Evolutionary conservation across 2,797 vertebrate genomes (phyloP).

Genomic region (Poeciliopsis presidionis): DNA sequence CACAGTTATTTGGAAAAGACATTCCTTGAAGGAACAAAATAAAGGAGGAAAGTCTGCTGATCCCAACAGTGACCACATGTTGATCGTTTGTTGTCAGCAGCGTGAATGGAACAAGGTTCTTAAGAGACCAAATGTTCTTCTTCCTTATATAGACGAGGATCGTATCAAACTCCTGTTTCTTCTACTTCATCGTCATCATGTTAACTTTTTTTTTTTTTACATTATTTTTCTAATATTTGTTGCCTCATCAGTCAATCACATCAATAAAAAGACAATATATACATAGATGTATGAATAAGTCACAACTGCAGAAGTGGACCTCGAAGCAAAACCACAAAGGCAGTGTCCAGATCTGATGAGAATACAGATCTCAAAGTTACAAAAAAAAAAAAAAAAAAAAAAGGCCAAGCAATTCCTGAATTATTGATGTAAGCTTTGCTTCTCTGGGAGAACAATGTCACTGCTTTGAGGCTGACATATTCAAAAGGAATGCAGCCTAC

Average conservation of each 20-base stretch:
- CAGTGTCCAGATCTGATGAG: constrained; percentile 7
- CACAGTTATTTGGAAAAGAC: neutral
- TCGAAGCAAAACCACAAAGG: neutral
- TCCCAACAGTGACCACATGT: neutral
- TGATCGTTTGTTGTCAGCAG: neutral
- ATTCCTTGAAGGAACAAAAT: neutral
- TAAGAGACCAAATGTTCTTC: neutral
- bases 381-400: constrained; percentile 15
- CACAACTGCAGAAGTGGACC: constrained; percentile 1
- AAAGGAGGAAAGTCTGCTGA: neutral
- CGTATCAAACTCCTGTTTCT: neutral
- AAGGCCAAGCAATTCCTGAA: constrained; percentile 4
- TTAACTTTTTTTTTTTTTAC: neutral
- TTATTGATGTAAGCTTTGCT: constrained; percentile 23
- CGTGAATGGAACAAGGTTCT: neutral
- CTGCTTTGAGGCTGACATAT: constrained; percentile 21
- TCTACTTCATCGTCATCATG: neutral
- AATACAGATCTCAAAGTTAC: constrained; percentile 17
- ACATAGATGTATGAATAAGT: neutral
- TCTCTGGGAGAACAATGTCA: constrained; percentile 34
- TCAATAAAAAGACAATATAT: neutral
- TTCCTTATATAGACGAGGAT: neutral
- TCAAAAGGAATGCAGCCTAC: constrained; percentile 20
- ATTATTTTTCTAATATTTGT: neutral
- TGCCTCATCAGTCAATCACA: neutral